phyloP scores from a whole-genome alignment of 2,797 vertebrate species.

The Phalloptychus januarius region DNA sequence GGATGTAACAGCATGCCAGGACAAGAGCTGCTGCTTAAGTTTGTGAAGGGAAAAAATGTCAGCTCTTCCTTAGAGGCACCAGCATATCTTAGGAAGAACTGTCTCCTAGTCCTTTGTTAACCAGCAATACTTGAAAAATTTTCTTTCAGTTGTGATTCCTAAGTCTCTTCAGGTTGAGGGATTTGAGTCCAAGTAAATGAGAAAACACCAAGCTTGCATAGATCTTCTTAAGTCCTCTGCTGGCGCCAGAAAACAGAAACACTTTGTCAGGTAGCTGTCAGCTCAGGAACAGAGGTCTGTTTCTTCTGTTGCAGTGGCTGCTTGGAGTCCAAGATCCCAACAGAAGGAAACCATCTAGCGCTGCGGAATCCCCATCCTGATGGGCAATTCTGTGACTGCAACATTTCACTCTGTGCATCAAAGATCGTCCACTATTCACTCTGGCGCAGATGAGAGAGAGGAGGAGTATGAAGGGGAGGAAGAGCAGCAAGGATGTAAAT shows the following conservation, averaged over 20 bases:
- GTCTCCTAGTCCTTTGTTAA: no score
- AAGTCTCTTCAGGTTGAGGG: background rate
- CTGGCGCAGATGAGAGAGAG: slow-evolving; percentile 51
- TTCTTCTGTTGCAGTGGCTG: slow-evolving; percentile 27
- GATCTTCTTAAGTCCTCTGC: slow-evolving; percentile 31
- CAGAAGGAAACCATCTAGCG: background rate
- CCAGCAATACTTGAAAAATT: no score
- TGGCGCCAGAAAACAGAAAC: slow-evolving; percentile 1
- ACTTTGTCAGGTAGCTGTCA: slow-evolving; percentile 4
- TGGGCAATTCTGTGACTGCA: slow-evolving; percentile 13
- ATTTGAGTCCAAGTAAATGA: slow-evolving; percentile 12
- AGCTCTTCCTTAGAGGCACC: slow-evolving; percentile 22
- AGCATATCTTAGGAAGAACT: slow-evolving; percentile 34
- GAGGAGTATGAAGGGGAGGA: slow-evolving; percentile 53
- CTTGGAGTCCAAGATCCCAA: slow-evolving; percentile 20
- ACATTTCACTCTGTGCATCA: slow-evolving; percentile 67
- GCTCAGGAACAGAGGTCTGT: slow-evolving; percentile 40
- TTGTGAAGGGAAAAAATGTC: slow-evolving; percentile 28
- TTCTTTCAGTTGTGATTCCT: no score
- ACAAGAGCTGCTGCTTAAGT: slow-evolving; percentile 47
- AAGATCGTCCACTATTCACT: slow-evolving; percentile 66
- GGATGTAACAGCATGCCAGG: slow-evolving; percentile 92
- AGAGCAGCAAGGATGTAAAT: slow-evolving; percentile 73
- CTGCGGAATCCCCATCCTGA: slow-evolving; percentile 1
- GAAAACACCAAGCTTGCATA: background rate